These are phyloP conservation scores for Cataglyphis albicans DNA, from an alignment of 2,888 invertebrate genomes.

Conservation along the genomic window DNA sequence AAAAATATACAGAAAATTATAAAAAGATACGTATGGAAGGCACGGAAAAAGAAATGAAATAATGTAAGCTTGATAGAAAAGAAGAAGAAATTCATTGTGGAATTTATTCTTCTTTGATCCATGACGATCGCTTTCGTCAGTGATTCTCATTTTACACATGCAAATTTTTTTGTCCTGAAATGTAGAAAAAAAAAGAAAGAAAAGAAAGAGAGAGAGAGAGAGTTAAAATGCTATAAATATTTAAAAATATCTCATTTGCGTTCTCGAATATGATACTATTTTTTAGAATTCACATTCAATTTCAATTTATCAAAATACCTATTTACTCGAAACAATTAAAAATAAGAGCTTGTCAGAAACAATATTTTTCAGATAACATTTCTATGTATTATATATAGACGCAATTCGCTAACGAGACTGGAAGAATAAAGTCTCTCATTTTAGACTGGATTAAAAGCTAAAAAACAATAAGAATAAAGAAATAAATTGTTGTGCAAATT, in stretches of 20 bases:
- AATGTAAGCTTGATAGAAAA: background rate
- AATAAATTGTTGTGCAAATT: constrained; percentile 23
- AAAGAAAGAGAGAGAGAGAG: no score
- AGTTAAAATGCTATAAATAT: background rate
- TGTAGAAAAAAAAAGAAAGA: no score
- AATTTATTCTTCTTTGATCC: constrained; percentile 36
- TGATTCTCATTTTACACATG: constrained; percentile 7
- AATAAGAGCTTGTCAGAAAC: background rate
- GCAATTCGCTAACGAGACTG: constrained; percentile 1
- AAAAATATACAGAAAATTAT: no score
- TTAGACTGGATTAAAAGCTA: constrained; percentile 2
- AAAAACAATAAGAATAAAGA: background rate
- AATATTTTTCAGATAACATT: constrained; percentile 5
- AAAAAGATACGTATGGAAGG: no score
- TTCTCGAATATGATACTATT: background rate
- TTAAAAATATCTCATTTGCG: background rate
- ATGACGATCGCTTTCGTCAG: constrained; percentile 5
- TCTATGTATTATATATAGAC: background rate
- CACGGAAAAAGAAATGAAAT: background rate
- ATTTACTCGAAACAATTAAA: constrained; percentile 1
- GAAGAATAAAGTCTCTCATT: constrained; percentile 19
- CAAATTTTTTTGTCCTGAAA: background rate
- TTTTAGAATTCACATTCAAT: background rate
- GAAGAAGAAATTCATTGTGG: background rate
- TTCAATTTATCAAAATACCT: background rate